Conservation (phyloP, 2,113 vertebrate species). For the Sylvietta virens region DNA sequence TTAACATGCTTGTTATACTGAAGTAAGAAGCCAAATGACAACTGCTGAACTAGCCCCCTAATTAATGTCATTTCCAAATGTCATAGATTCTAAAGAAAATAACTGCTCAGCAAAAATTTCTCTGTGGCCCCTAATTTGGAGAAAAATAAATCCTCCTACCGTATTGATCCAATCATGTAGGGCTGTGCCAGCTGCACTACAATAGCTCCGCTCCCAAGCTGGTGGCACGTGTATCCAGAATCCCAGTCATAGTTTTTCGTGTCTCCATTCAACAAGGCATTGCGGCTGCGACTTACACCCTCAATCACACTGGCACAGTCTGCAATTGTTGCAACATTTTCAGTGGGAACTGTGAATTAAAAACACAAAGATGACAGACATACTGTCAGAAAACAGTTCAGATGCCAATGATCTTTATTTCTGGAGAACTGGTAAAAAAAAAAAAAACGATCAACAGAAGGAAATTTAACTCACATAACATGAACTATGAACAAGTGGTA, state of each 20-base stretch:
- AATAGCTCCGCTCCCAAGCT: conserved; percentile 94
- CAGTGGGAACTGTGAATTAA: conserved; percentile 81
- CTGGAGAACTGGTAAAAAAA: background rate
- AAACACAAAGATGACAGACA: conserved; percentile 22
- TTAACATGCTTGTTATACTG: background rate
- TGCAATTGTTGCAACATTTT: conserved; percentile 90
- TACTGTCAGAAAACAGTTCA: background rate
- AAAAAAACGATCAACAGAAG: background rate
- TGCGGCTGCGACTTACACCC: conserved; percentile 94
- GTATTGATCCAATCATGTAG: conserved; percentile 87
- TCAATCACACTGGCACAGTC: conserved; percentile 94
- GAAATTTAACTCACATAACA: background rate
- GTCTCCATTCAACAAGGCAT: conserved; percentile 94
- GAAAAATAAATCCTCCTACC: conserved; percentile 70
- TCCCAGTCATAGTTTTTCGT: conserved; percentile 99
- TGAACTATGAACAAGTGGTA: background rate
- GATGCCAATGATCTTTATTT: background rate
- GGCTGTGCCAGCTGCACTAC: conserved; percentile 96
- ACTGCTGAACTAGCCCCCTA: background rate
- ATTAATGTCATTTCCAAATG: background rate
- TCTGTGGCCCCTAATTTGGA: background rate
- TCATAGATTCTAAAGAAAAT: background rate
- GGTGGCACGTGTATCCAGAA: conserved; percentile 97
- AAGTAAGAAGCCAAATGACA: background rate
- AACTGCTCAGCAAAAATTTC: background rate